Conservation (phyloP, 1,140 invertebrate genomes). For the Forficula auricularia region DNA sequence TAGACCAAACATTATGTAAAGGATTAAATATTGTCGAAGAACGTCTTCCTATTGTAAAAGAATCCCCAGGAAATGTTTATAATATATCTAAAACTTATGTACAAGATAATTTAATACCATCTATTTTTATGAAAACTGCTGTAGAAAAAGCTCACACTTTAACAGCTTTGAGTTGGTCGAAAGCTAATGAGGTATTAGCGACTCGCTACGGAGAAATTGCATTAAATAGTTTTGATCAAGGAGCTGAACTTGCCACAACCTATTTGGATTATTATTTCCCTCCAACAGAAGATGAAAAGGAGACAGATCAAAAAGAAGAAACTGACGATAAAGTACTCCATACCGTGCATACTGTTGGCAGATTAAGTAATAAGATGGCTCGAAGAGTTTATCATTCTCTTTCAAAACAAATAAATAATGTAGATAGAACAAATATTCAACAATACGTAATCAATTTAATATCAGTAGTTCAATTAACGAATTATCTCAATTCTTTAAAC, state of each 20-base stretch:
- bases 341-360: conserved; percentile 48
- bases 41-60: conserved; percentile 29
- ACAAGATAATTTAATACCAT: not conserved
- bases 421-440: conserved; percentile 38
- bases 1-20: conserved; percentile 28
- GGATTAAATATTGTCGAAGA: conserved; percentile 30
- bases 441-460: conserved; percentile 39
- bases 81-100: conserved; percentile 4
- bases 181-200: conserved; percentile 45
- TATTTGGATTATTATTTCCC: conserved; percentile 48
- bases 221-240: conserved; percentile 38
- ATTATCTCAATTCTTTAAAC: conserved; percentile 26
- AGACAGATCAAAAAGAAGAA: conserved; percentile 35
- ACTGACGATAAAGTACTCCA: conserved; percentile 44
- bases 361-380: conserved; percentile 47
- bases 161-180: conserved; percentile 46
- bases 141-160: conserved; percentile 37
- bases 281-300: conserved; percentile 30
- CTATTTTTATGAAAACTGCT: conserved; percentile 6
- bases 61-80: conserved; percentile 23
- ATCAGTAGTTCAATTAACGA: conserved; percentile 40
- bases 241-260: conserved; percentile 38
- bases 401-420: conserved; percentile 34
- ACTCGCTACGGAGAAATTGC: conserved; percentile 44
- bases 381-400: conserved; percentile 44